Conservation (phyloP, 2,113 vertebrate genomes). For the Anguilla rostrata region DNA sequence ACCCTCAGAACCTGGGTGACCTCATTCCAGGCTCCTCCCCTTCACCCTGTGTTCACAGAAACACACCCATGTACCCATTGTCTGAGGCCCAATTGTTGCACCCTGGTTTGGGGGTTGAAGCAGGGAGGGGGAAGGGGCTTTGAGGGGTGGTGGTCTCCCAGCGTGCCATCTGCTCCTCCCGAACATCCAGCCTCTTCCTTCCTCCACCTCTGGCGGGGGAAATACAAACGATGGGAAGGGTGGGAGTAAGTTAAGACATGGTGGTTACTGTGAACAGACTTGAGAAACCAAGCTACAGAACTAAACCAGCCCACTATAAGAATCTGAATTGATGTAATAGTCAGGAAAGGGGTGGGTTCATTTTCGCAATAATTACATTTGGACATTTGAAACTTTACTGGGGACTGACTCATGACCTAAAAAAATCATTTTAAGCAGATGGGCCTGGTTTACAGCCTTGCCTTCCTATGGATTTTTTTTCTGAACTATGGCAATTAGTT, state of each 20-base stretch:
- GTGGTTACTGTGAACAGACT: background rate
- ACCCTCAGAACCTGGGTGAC: conserved; percentile 1
- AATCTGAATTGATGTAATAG: background rate
- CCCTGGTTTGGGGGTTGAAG: conserved; percentile 23
- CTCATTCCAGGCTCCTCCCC: conserved; percentile 9
- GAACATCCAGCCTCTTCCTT: background rate
- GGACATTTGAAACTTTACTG: background rate
- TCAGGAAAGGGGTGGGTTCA: background rate
- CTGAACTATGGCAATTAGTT: background rate
- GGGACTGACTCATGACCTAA: background rate
- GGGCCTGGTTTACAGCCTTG: background rate
- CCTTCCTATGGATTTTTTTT: background rate
- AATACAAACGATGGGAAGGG: background rate
- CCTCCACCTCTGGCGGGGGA: conserved; percentile 1
- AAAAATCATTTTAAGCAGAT: background rate
- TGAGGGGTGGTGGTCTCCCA: background rate
- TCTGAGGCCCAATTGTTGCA: conserved; percentile 35
- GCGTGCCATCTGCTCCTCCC: conserved; percentile 26
- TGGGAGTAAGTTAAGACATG: background rate
- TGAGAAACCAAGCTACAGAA: background rate
- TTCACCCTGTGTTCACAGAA: background rate
- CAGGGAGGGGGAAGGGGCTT: background rate
- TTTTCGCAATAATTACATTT: background rate
- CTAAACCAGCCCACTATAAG: background rate
- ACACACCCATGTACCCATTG: conserved; percentile 31